A percentile compares a stretch with the other conserved stretches of the same genome.
Evolutionary conservation across 2,797 vertebrate genomes (phyloP).

Genomic region (Ceryle rudis): DNA sequence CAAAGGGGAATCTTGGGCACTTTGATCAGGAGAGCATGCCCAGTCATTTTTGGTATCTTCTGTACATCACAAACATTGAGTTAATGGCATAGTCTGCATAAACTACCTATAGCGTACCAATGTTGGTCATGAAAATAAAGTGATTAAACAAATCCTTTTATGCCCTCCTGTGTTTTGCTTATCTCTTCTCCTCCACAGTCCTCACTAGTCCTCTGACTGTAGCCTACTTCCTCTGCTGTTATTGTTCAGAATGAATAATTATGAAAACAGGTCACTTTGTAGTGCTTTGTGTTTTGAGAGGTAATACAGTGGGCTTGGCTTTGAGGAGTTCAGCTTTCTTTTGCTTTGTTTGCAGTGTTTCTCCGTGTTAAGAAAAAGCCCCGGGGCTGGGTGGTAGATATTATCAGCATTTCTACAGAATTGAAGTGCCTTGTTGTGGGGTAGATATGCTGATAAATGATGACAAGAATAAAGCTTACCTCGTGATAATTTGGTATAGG

Average conservation of each 20-base stretch:
- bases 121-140: neutral
- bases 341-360: neutral
- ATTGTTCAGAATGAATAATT: neutral
- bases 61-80: neutral
- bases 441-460: neutral
- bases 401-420: neutral
- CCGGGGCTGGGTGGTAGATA: neutral
- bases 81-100: neutral
- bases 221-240: neutral
- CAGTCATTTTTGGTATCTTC: conserved; percentile 1
- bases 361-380: neutral
- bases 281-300: neutral
- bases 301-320: neutral
- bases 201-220: neutral
- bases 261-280: neutral
- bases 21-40: neutral
- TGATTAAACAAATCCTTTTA: neutral
- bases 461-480: neutral
- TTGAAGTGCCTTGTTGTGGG: neutral
- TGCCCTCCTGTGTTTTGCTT: neutral
- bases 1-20: neutral
- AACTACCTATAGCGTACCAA: neutral
- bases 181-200: neutral
- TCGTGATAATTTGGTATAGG: neutral
- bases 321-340: neutral